Conservation (phyloP, 2,797 vertebrate species). For the Sebastes goodei region DNA sequence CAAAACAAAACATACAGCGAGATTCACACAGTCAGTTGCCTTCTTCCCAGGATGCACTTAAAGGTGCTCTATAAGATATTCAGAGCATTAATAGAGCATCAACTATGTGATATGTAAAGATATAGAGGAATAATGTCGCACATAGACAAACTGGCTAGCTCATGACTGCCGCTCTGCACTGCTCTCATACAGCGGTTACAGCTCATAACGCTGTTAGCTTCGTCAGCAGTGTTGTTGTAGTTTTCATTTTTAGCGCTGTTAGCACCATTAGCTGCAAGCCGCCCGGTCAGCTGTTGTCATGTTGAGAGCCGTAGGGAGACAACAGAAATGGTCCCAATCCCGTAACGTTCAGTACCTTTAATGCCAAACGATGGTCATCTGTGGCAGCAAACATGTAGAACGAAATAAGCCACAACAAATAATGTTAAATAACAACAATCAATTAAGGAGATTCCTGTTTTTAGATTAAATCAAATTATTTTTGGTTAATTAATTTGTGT, state of each 20-base stretch:
- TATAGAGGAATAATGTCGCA: no score
- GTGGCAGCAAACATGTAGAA: neutral
- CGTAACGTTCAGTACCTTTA: neutral
- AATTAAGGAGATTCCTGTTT: neutral
- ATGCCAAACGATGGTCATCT: neutral
- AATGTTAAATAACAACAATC: neutral
- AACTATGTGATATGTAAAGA: no score
- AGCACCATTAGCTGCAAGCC: no score
- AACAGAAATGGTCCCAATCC: no score
- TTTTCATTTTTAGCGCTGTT: no score
- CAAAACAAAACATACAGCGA: neutral
- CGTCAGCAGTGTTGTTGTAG: no score
- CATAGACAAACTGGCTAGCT: no score
- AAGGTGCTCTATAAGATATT: no score
- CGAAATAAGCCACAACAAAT: neutral
- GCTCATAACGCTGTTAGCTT: no score
- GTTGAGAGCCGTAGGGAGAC: accelerated
- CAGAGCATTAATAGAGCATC: neutral
- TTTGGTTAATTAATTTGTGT: neutral
- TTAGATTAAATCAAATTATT: neutral
- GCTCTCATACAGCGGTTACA: no score
- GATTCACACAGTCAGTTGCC: neutral
- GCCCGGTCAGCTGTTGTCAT: no score
- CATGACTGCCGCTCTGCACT: accelerated
- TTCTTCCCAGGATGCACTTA: neutral